Evolutionary conservation across 2,888 invertebrate species (phyloP), one percentile per base, ranked within the genome.

Genomic region (Meloe dianella): DNA sequence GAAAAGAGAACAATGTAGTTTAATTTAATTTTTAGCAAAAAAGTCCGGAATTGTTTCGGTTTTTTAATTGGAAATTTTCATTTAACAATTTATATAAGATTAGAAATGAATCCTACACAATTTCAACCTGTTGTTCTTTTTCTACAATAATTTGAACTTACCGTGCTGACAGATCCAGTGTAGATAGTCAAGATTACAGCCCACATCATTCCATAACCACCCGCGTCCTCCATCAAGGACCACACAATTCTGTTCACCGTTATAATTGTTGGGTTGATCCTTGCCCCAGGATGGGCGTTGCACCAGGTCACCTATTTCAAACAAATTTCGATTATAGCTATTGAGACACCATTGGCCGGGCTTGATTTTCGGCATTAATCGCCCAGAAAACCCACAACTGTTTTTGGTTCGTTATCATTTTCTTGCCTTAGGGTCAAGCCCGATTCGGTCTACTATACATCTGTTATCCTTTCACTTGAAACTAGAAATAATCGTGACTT

Each of bases 181-280:
- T 65, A 96, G 86, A 79, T 96, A 96, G 84, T 96, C 96, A 66
- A 96, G 88, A 83, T 95, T 95, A 82, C 96, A 96, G 61, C 95
- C 95, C 27, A 96, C 95, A 83, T 96, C 96, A 82, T 96, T 96
- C 96, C 96, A 96, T 0, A 92, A 86, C 96, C 96, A 96, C 68
- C 91, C 90, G 60, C 95, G 87, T 0, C 94, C 95, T 0, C 96
- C 96, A 80, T 96, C 96, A 72, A 96, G 85, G 14, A 96, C 95
- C n/a, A 92, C 95, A 84, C 96, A 96, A 82, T 96, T 96, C 82
- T 96, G 96, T 78, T 96, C 95, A 0, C 96, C 95, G 81, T 96
- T 96, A 86, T 96, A 96, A 81, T 96, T 96, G 83, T 96, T 96
- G 0, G 96, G 96, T 80, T 96, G 96, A 79, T 96, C 96, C 81